phyloP scores from a whole-genome alignment of 2,888 invertebrate species.

The Unio pictorum region DNA sequence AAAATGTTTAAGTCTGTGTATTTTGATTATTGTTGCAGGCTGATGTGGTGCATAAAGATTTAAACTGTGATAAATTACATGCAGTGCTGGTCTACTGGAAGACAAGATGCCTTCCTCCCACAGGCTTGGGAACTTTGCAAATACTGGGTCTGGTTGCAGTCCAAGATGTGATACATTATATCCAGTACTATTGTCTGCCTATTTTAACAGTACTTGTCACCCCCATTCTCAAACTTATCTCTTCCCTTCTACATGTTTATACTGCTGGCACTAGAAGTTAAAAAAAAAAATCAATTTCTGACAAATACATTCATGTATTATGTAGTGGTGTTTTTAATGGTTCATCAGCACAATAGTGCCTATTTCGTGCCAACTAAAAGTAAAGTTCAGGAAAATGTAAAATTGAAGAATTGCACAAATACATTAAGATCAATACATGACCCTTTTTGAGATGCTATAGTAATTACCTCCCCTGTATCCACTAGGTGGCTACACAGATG shows the following conservation, averaged over 20 bases:
- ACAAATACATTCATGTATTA: no score
- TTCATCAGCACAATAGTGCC: no score
- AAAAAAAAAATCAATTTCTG: no score
- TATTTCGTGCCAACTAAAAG: no score
- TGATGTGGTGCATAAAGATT: constrained; percentile 44
- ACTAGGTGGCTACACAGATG: no score
- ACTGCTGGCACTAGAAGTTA: constrained; percentile 4
- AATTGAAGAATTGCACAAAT: no score
- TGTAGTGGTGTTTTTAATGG: no score
- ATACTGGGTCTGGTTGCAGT: constrained; percentile 60
- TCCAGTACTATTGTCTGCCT: constrained; percentile 67
- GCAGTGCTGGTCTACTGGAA: constrained; percentile 61
- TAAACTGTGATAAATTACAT: constrained; percentile 46
- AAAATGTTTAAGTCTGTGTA: no score
- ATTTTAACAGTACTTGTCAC: constrained; percentile 61
- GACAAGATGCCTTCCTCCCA: constrained; percentile 57
- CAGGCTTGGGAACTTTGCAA: constrained; percentile 51
- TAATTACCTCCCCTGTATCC: no score
- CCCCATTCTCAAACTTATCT: constrained; percentile 58
- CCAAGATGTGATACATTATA: constrained; percentile 60
- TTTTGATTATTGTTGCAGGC: constrained; percentile 42
- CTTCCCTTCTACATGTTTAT: constrained; percentile 55
- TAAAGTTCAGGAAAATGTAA: no score
- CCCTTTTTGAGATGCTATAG: no score
- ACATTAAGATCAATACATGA: no score